Conservation (phyloP, 2,797 vertebrate genomes). For the Characodon lateralis region DNA sequence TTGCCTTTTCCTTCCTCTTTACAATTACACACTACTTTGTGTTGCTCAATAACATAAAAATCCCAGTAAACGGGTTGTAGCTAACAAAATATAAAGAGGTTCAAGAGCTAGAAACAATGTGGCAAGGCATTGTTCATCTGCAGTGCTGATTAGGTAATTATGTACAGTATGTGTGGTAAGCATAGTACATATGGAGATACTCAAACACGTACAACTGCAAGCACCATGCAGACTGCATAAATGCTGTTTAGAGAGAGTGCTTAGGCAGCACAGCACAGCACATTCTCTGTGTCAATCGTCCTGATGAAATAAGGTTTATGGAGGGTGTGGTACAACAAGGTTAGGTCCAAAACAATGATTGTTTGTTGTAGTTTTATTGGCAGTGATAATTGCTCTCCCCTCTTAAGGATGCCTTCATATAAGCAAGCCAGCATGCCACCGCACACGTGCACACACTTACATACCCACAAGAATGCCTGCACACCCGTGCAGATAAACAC, state of each 20-base stretch:
- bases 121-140: constrained; percentile 26
- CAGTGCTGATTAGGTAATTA: constrained; percentile 16
- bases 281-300: constrained; percentile 71
- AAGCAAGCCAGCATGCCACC: constrained; percentile 47
- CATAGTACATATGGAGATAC: constrained; percentile 25
- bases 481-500: constrained; percentile 43
- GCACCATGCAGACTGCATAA: constrained; percentile 59
- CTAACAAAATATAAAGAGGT: background rate
- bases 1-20: background rate
- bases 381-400: constrained; percentile 78
- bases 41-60: background rate
- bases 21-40: background rate
- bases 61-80: background rate
- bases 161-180: constrained; percentile 6
- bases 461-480: constrained; percentile 66
- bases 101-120: background rate
- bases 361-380: constrained; percentile 83
- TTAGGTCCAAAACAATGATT: constrained; percentile 80
- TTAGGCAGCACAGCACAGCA: constrained; percentile 83
- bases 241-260: constrained; percentile 77
- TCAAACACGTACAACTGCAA: constrained; percentile 50
- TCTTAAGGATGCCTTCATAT: constrained; percentile 65
- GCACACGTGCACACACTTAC: constrained; percentile 74
- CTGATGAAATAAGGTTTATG: constrained; percentile 73
- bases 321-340: constrained; percentile 76